Evolutionary conservation across 2,797 vertebrate genomes (phyloP), one percentile per base, ranked within the genome.

Genomic region (Borostomias antarcticus): DNA sequence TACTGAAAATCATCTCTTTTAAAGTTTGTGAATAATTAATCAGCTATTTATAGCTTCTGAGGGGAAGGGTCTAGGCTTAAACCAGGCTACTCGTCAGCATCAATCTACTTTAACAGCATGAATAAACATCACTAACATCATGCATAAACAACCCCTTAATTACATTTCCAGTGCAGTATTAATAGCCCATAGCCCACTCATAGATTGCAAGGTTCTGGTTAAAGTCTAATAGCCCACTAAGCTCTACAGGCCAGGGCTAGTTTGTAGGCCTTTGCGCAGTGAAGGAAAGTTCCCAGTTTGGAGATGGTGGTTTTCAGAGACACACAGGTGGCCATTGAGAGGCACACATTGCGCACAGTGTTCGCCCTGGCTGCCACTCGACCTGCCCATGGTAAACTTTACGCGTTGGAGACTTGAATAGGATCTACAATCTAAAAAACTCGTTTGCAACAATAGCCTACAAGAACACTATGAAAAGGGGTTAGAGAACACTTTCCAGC

Each of bases 311-410:
- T 62, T 73, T 68, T 61, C 19, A 23, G 32, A 48, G 72, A 48
- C 78, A 85, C 84, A 90, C 83, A 88, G 86, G 77, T 81, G 82
- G 37, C 81, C 82, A 86, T 87, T 88, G 82, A 89, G 60, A 58
- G 72, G 53, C 61, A 66, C 73, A 89, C 88, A 88, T 82, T 81
- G 84, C 74, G 66, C 69, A 23, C 83, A 86, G 78, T 88, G 86
- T 89, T 85, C 73, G 53, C 23, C 5, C 40, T 43, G 40, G 40
- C 15, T 15, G 8, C 5, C 40, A 4, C 5, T 17, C 40, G 40
- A 13, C 1, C 13, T n/a, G 40, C 15, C 13, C 19, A 23, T 10
- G 29, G 28, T 40, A 66, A 47, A 57, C 17, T n/a, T n/a, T n/a
- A n/a, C n/a, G n/a, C 13, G 15, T 13, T 17, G 15, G 40, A 43